Conservation (phyloP, 2,888 invertebrate species). For the Brachycybe producta region DNA sequence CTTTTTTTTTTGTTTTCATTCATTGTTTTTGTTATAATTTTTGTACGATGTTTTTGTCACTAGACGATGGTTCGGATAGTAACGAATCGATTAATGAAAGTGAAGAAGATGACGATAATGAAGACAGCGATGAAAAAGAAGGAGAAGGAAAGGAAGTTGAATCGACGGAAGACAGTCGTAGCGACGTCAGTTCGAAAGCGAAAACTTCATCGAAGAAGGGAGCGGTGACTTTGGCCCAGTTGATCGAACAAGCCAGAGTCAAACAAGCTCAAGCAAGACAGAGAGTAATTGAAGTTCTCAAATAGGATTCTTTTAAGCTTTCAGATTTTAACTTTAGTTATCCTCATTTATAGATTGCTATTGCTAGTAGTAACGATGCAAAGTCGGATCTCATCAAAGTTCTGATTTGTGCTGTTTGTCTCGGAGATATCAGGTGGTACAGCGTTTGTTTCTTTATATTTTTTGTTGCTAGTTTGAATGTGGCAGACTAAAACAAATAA, state of each 20-base stretch:
- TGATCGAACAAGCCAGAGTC: conserved; percentile 40
- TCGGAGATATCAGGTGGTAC: conserved; percentile 53
- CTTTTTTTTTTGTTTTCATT: conserved; percentile 2
- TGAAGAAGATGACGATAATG: conserved; percentile 61
- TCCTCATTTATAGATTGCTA: too few relatives aligned
- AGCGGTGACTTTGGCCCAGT: conserved; percentile 30
- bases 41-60: conserved; percentile 1
- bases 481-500: not conserved
- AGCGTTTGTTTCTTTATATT: not conserved
- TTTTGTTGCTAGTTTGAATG: not conserved
- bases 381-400: conserved; percentile 36
- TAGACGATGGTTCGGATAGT: conserved; percentile 80
- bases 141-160: conserved; percentile 18
- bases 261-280: conserved; percentile 34
- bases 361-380: conserved; percentile 19
- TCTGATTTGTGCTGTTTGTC: conserved; percentile 79
- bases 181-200: conserved; percentile 19
- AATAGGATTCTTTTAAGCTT: too few relatives aligned
- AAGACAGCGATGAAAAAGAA: conserved; percentile 47
- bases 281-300: conserved; percentile 21
- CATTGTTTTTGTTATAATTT: not conserved
- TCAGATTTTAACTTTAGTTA: too few relatives aligned
- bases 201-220: conserved; percentile 16
- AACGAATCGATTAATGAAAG: conserved; percentile 77
- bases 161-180: conserved; percentile 22